Percentiles rank a stretch among this genome's conserved stretches.
Evolutionary conservation across 2,888 invertebrate species (phyloP).

Genomic region (Mesoligia furuncula): DNA sequence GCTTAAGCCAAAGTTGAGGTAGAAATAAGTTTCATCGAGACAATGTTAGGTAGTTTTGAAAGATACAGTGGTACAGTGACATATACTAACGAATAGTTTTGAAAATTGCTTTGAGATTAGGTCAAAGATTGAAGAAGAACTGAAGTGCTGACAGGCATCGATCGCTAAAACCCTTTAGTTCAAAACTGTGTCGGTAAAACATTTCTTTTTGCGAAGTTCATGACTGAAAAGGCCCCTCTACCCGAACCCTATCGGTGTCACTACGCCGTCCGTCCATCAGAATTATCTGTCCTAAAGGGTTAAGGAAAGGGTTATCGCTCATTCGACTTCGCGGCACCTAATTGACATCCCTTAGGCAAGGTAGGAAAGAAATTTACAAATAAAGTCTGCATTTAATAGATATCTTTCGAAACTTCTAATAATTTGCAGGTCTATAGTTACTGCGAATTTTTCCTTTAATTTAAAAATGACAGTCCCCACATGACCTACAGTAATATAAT

Average conservation of each 20-base stretch:
- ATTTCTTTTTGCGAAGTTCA: conserved; percentile 28
- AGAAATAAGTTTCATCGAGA: background rate
- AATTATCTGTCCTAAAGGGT: conserved; percentile 25
- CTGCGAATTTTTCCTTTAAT: background rate
- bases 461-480: background rate
- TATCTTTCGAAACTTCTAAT: background rate
- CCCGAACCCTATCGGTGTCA: conserved; percentile 5
- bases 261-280: conserved; percentile 9
- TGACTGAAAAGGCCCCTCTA: conserved; percentile 10
- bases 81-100: background rate
- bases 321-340: conserved; percentile 29
- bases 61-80: background rate
- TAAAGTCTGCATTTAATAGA: background rate
- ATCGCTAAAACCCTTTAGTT: conserved; percentile 27
- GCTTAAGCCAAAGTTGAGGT: background rate
- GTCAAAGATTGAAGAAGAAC: background rate
- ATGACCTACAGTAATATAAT: background rate
- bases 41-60: background rate
- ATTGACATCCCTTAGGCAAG: conserved; percentile 19
- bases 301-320: conserved; percentile 31
- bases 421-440: background rate
- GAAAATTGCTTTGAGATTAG: background rate
- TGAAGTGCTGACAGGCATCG: conserved; percentile 19
- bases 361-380: conserved; percentile 5
- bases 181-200: conserved; percentile 26